These are phyloP conservation scores for Colaptes auratus DNA, from an alignment of 2,113 vertebrate species.

Conservation along the genomic window DNA sequence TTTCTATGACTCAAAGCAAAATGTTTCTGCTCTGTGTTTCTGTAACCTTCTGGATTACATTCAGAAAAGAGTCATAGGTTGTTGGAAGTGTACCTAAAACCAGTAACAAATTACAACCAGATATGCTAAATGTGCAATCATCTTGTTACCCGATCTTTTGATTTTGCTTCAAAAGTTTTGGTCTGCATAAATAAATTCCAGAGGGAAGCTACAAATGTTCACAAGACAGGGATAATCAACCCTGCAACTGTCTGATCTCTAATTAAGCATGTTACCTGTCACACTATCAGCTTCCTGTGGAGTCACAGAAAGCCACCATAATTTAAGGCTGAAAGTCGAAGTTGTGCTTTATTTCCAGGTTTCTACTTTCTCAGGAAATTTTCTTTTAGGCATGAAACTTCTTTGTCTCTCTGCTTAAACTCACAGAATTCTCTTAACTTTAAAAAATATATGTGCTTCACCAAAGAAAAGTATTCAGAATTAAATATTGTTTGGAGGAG, in stretches of 20 bases:
- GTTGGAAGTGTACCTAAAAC: background rate
- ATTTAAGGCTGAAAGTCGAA: background rate
- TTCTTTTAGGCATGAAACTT: background rate
- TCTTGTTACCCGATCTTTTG: background rate
- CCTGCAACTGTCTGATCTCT: background rate
- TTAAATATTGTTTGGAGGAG: background rate
- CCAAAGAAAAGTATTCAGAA: background rate
- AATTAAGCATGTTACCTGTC: background rate
- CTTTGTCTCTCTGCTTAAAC: background rate
- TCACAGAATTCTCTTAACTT: background rate
- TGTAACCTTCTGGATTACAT: background rate
- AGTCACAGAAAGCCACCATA: background rate
- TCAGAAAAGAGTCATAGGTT: background rate
- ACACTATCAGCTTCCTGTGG: background rate
- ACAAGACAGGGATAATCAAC: background rate
- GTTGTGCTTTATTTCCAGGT: background rate
- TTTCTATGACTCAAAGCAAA: background rate
- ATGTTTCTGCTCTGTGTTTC: background rate
- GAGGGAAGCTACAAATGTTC: background rate
- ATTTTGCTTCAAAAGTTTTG: background rate
- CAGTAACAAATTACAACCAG: background rate
- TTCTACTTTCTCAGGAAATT: background rate
- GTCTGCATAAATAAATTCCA: background rate
- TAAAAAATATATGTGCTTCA: background rate
- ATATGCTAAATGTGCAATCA: background rate